phyloP scores from a whole-genome alignment of 2,113 vertebrate genomes.

The Telmatochromis brachygnathus region DNA sequence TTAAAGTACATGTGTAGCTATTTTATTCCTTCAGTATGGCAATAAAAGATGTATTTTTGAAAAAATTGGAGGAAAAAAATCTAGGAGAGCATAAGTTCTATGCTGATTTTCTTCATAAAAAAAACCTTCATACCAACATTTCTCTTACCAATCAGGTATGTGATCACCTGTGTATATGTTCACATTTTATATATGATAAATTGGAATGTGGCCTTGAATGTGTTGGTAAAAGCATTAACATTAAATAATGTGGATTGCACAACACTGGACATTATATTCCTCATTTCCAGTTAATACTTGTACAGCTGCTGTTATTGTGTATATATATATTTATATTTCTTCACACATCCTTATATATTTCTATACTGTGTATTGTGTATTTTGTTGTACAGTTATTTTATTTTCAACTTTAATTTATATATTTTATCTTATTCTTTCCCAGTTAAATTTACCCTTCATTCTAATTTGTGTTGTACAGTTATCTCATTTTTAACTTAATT shows the following conservation, averaged over 20 bases:
- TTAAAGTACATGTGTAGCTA: neutral
- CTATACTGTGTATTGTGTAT: no score
- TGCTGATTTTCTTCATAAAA: neutral
- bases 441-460: no score
- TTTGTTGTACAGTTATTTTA: no score
- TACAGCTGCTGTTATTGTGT: no score
- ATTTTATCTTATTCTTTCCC: no score
- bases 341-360: no score
- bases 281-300: no score
- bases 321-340: no score
- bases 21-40: neutral
- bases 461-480: no score
- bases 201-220: neutral
- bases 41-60: neutral
- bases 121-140: neutral
- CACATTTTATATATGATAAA: neutral
- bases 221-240: neutral
- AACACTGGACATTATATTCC: no score
- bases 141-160: neutral
- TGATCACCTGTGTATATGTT: neutral
- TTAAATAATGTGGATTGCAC: neutral
- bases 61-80: fast-evolving
- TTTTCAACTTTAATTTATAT: no score
- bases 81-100: neutral
- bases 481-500: no score